phyloP scores from a whole-genome alignment of 2,888 invertebrate genomes.

The Pachliopta kotzebuea region DNA sequence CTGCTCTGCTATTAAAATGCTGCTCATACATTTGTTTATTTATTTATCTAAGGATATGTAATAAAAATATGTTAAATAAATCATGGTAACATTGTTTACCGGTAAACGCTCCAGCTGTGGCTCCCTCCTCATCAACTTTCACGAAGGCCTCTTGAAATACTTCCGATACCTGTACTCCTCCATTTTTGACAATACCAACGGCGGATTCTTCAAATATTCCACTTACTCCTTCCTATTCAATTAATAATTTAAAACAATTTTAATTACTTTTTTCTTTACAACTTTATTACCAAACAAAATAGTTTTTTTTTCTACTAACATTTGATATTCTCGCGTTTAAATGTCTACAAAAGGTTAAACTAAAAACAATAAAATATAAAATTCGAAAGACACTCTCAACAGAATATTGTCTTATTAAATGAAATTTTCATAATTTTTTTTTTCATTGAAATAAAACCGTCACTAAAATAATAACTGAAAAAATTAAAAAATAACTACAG shows the following conservation, averaged over 20 bases:
- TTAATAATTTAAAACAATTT: background rate
- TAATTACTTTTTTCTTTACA: no score
- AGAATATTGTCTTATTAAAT: no score
- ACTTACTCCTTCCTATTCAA: conserved; percentile 45
- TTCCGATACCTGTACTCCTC: conserved; percentile 72
- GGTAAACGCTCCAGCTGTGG: conserved; percentile 89
- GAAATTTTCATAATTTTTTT: no score
- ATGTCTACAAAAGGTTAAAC: no score
- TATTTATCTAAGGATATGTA: no score
- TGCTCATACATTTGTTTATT: no score
- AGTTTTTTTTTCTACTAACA: background rate
- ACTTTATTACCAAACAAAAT: background rate
- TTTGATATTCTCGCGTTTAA: no score
- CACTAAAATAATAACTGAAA: background rate
- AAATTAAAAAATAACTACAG: background rate
- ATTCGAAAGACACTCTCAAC: no score
- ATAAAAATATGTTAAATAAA: no score
- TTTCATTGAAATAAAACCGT: background rate
- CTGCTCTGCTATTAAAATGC: no score
- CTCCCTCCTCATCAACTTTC: conserved; percentile 91
- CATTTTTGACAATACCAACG: conserved; percentile 41
- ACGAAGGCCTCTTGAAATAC: conserved; percentile 90
- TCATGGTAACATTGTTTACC: conserved; percentile 48
- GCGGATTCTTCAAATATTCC: conserved; percentile 46
- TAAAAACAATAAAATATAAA: no score